phyloP scores from a whole-genome alignment of 1,140 invertebrate species.

The Zophobas morio region DNA sequence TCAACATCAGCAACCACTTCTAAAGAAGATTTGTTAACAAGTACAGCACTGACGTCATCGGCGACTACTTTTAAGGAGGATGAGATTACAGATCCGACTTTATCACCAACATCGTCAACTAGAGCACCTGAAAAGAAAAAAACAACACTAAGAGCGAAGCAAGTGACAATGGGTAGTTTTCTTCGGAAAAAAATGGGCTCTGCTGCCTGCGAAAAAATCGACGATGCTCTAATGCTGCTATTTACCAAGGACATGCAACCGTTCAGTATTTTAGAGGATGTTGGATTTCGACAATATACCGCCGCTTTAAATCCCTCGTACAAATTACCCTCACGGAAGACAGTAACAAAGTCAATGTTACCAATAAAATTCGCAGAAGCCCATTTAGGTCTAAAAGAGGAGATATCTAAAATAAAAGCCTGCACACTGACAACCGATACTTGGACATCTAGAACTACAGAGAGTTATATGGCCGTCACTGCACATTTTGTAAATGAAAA shows the following conservation, averaged over 20 bases:
- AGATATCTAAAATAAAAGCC: background rate
- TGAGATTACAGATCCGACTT: background rate
- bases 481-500: conserved; percentile 44
- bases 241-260: conserved; percentile 60
- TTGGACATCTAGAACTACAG: conserved; percentile 50
- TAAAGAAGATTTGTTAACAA: too few relatives aligned
- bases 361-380: conserved; percentile 47
- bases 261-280: conserved; percentile 60
- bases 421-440: conserved; percentile 50
- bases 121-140: background rate
- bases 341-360: conserved; percentile 49
- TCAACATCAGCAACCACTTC: background rate
- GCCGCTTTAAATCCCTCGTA: conserved; percentile 59
- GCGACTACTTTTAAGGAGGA: background rate
- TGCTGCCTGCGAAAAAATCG: conserved; percentile 23
- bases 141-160: background rate
- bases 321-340: conserved; percentile 58
- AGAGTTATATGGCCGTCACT: conserved; percentile 47
- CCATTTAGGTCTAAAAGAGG: conserved; percentile 22
- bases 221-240: conserved; percentile 48
- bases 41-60: too few relatives aligned
- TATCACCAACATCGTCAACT: background rate
- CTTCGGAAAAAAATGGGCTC: conserved; percentile 42
- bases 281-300: conserved; percentile 58
- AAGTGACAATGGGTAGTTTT: conserved; percentile 26